Evolutionary conservation across 2,113 vertebrate species (phyloP), one percentile per base, ranked within the genome.

Genomic region (Shinisaurus crocodilurus): DNA sequence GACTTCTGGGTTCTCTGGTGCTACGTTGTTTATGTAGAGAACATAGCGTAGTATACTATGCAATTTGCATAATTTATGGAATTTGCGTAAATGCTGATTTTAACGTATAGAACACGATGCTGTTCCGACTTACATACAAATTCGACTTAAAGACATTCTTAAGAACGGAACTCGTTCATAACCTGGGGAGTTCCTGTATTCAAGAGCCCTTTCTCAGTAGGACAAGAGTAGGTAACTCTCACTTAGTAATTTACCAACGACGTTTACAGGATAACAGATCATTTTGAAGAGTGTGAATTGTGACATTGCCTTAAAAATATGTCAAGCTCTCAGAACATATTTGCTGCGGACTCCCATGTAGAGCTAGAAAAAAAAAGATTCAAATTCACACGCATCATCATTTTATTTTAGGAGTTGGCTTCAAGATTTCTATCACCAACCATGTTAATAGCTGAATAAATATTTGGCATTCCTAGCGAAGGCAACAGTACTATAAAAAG

Each of bases 391-490:
- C 40, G 5, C 37, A 60, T 34, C 12, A 57, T 37, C 34, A 9
- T 40, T 87, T 72, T 0, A 0, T 80, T 32, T 40, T 37, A 88
- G 63, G 1, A 0, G 83, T 1, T 75, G 65, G 0, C 43, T 74
- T 74, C 76, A 74, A 43, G 2, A 48, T 70, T 70, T 69, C 27
- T 70, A 6, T 3, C 29, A 48, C 65, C 65, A n/a, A 25, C 54
- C 18, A 82, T 60, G 34, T 23, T 54, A 45, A 69, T 69, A 20
- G 32, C 1, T 37, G 50, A 20, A 54, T 57, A 84, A 67, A 84
- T 65, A 43, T 37, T 16, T 75, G 34, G 10, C 37, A 43, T 60
- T 0, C 4, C 20, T 57, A 3, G 3, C 48, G 72, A 86, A 54
- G 89, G 12, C 6, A 50, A 69, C 16, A 23, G 50, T 40, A 32